Percentiles rank a stretch among this genome's conserved stretches.
Evolutionary conservation across 2,888 invertebrate species (phyloP).

Genomic region (Tenthredo scrophulariae): DNA sequence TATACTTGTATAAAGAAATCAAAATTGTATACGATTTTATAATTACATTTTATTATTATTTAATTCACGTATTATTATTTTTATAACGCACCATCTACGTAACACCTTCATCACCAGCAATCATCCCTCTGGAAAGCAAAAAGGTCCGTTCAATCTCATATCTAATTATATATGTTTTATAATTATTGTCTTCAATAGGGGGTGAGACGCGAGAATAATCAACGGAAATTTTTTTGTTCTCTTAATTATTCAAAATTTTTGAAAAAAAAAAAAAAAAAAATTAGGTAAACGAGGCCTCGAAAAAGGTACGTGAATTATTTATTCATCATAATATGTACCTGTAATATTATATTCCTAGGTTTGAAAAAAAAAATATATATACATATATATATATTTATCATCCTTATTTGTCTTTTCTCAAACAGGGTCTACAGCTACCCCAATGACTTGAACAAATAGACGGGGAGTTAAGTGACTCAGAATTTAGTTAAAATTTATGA

Average conservation of each 20-base stretch:
- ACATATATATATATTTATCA: not conserved
- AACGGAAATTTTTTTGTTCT: no score
- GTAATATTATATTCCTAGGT: not conserved
- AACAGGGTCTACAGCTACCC: not conserved
- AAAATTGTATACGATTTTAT: slow-evolving; percentile 77
- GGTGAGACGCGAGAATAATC: no score
- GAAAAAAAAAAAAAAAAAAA: no score
- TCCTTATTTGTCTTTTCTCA: not conserved
- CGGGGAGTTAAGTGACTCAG: slow-evolving; percentile 42
- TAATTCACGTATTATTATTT: slow-evolving; percentile 61
- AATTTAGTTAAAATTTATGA: slow-evolving; percentile 57
- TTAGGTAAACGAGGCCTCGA: not conserved
- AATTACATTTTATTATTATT: slow-evolving; percentile 77
- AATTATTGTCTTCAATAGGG: not conserved
- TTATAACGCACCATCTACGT: not conserved
- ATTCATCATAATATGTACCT: no score
- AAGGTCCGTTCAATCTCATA: no score
- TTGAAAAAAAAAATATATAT: no score
- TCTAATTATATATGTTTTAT: not conserved
- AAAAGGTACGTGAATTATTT: not conserved
- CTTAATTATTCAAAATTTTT: not conserved
- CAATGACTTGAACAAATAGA: not conserved
- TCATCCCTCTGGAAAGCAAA: not conserved
- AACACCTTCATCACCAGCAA: not conserved
- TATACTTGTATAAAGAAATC: slow-evolving; percentile 66